Conservation (phyloP, 2,888 invertebrate species). For the Mayetiola destructor region DNA sequence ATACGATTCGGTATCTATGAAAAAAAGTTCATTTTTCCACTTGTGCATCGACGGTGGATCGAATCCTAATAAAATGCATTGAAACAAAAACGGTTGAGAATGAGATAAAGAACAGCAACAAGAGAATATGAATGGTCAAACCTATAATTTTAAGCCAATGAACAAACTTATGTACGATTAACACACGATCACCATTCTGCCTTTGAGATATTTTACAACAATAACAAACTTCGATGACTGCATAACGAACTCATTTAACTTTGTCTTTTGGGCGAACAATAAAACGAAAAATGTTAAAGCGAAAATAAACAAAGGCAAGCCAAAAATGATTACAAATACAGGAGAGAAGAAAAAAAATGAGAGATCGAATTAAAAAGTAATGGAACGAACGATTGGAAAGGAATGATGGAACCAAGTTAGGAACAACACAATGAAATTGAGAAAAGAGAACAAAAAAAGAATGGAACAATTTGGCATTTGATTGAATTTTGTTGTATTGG, state of each 20-base stretch:
- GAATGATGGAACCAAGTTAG: not conserved
- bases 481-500: too few relatives aligned
- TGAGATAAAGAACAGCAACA: constrained; percentile 3
- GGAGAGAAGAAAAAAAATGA: not conserved
- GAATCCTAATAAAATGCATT: not conserved
- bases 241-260: too few relatives aligned
- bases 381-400: constrained; percentile 3
- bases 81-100: not conserved
- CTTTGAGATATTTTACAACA: too few relatives aligned
- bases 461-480: constrained; percentile 2
- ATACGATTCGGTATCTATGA: too few relatives aligned
- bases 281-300: not conserved
- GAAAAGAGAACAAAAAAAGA: not conserved
- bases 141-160: constrained; percentile 37
- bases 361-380: not conserved
- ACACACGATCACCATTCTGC: constrained; percentile 6
- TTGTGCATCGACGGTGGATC: too few relatives aligned
- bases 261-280: constrained; percentile 1
- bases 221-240: constrained; percentile 2
- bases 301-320: not conserved
- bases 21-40: too few relatives aligned
- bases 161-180: constrained; percentile 26
- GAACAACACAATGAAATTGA: not conserved
- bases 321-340: not conserved
- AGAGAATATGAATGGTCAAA: constrained; percentile 20